phyloP scores from a whole-genome alignment of 2,113 vertebrate species.

The Gallinago paraguaiae region DNA sequence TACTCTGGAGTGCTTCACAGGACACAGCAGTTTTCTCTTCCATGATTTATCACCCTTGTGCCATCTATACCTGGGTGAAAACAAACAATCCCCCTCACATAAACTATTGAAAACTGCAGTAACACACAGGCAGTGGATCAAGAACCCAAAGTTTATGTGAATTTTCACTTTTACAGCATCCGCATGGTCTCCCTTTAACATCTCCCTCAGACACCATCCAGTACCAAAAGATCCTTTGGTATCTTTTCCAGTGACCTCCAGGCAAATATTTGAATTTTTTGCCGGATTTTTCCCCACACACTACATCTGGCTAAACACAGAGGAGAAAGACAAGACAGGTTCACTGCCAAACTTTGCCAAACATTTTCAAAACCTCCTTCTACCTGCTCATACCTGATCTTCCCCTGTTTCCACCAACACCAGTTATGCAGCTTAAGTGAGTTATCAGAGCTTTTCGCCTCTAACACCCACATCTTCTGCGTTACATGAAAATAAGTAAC shows the following conservation, averaged over 20 bases:
- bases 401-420: background rate
- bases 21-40: background rate
- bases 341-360: background rate
- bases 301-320: accelerated
- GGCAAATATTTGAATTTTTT: background rate
- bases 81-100: background rate
- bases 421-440: background rate
- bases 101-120: background rate
- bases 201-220: background rate
- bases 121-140: background rate
- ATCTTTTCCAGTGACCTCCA: background rate
- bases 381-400: background rate
- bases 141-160: background rate
- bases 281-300: background rate
- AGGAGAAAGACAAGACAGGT: background rate
- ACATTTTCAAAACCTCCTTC: background rate
- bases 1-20: background rate
- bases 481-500: slow-evolving; percentile 1
- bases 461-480: background rate
- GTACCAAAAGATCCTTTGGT: background rate
- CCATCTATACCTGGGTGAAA: background rate
- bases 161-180: background rate
- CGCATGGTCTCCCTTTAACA: background rate
- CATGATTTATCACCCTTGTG: background rate
- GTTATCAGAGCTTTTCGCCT: background rate